Evolutionary conservation across 2,888 invertebrate genomes (phyloP).

Genomic region (Ischnus inquisitorius): DNA sequence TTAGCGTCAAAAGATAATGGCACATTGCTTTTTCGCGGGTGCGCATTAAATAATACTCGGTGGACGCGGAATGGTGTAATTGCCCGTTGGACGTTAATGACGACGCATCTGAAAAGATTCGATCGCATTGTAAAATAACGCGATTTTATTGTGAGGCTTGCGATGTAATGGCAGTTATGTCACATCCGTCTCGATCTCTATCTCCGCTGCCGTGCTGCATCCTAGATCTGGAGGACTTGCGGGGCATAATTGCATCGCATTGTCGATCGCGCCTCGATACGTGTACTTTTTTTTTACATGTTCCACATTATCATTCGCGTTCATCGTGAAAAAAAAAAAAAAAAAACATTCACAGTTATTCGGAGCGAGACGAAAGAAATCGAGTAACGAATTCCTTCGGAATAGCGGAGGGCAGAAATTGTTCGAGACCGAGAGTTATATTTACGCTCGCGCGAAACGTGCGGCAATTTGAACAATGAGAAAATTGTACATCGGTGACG

Average conservation of each 20-base stretch:
- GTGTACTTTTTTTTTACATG: constrained; percentile 10
- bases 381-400: not conserved
- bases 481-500: constrained; percentile 56
- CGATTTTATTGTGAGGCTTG: constrained; percentile 28
- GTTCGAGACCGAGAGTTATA: not conserved
- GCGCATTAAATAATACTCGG: constrained; percentile 14
- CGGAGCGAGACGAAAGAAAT: too few relatives aligned
- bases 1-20: constrained; percentile 5
- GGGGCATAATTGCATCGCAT: constrained; percentile 18
- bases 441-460: not conserved
- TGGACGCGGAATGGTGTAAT: constrained; percentile 9
- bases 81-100: constrained; percentile 23
- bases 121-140: constrained; percentile 27
- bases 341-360: too few relatives aligned
- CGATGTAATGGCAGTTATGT: constrained; percentile 43
- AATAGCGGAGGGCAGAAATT: not conserved
- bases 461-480: constrained; percentile 33
- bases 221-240: constrained; percentile 1
- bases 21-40: constrained; percentile 18
- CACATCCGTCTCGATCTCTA: constrained; percentile 48
- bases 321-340: not conserved
- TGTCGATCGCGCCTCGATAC: constrained; percentile 11
- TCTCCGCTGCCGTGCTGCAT: constrained; percentile 17
- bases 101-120: constrained; percentile 8
- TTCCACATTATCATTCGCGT: not conserved